A percentile compares a stretch with the other conserved stretches of the same genome.
These are phyloP conservation scores for Clamator glandarius DNA, from an alignment of 2,797 vertebrate species.

Conservation along the genomic window DNA sequence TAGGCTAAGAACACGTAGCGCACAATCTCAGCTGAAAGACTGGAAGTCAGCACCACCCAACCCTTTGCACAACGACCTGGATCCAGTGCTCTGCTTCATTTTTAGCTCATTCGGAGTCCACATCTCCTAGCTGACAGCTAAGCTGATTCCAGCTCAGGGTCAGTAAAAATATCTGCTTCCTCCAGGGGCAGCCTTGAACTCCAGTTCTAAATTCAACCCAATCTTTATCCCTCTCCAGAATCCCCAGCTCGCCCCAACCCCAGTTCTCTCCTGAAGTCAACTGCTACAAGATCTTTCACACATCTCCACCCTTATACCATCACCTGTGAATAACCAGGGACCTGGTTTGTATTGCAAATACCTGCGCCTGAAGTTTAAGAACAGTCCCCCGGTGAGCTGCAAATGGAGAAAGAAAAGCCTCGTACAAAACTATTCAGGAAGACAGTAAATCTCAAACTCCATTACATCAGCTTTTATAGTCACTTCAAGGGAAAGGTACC, in stretches of 20 bases:
- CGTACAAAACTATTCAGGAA: background rate
- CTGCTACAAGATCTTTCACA: background rate
- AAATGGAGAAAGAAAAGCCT: background rate
- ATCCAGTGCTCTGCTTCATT: background rate
- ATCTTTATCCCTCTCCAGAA: background rate
- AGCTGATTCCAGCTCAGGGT: background rate
- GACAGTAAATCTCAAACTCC: background rate
- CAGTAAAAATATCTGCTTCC: background rate
- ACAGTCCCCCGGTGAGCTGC: background rate
- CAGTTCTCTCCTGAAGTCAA: background rate
- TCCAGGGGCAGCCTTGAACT: background rate
- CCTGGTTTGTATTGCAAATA: background rate
- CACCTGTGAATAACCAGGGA: background rate
- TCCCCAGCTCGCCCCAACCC: background rate
- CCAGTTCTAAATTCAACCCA: background rate
- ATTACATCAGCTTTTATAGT: background rate
- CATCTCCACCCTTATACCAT: background rate
- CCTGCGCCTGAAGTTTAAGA: background rate
- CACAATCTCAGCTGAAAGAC: background rate
- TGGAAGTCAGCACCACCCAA: background rate
- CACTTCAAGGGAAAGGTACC: background rate
- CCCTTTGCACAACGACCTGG: background rate
- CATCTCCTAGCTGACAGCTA: fast-evolving
- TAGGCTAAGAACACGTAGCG: background rate
- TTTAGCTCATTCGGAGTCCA: background rate